Base-by-base conservation (phyloP, 2,113 vertebrate genomes). In the Chauna torquata region DNA sequence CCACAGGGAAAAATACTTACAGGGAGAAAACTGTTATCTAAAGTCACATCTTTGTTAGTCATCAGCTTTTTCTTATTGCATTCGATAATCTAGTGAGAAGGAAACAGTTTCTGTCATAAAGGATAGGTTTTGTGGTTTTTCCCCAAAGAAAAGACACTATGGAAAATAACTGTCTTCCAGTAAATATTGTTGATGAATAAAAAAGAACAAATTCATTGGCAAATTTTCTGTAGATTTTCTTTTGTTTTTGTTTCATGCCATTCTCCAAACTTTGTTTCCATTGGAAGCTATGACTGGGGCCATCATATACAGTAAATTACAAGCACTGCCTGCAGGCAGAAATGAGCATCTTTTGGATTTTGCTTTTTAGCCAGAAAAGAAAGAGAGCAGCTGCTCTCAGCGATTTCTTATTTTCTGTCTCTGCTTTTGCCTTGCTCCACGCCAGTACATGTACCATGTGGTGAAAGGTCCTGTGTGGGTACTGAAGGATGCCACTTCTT, bases 41-140 rank as follows among this genome's bases (percentile, higher is more conserved):
- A 77, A 95, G 86, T 88, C 94, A 16, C 89, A 95, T 97, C 97
- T 95, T 78, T 3, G 5, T 95, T 96, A 96, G 89, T 96, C 94
- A 93, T 77, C 91, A 44, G 62, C 75, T 83, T 88, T 91, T 91
- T 92, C 47, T 7, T 86, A 2, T 68, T 27, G 64, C 34, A 7
- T 77, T 90, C 94, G 90, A 83, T 91, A 96, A 86, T 44, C 50
- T 11, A 70, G 75, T 70, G 95, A 96, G 96, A 94, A 91, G 84
- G 82, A 50, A 91, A n/a, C 75, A 11, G 59, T 87, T 89, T 92
- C 57, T 66, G 70, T 70, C 15, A 0, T 44, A 88, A 90, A 57
- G 0, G 19, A 30, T 77, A 91, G 77, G 66, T 58, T 91, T 82
- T 92, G 93, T 91, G 94, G 84, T 36, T 95, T 96, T 87, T 95